Percentiles rank a stretch among this genome's conserved stretches.
Evolutionary conservation across 1,140 invertebrate genomes (phyloP).

Genomic region (Alviniconcha marisindica): DNA sequence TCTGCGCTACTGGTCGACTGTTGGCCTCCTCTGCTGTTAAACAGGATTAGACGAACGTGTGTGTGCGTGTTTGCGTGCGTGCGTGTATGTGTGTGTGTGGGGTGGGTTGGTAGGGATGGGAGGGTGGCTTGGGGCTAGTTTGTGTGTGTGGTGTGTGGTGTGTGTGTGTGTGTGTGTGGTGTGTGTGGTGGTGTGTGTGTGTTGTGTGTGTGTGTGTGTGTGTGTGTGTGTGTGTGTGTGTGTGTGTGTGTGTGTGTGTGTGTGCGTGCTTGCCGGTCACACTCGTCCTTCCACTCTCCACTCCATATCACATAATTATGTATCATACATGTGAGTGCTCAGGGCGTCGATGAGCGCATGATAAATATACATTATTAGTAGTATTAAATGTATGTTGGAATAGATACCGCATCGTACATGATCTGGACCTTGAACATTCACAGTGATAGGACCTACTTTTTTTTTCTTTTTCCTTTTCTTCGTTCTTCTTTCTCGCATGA

Average conservation of each 20-base stretch:
- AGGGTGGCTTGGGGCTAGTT: neutral
- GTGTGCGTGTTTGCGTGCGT: constrained; percentile 2
- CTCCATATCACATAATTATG: neutral
- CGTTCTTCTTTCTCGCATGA: neutral
- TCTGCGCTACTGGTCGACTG: too few relatives aligned
- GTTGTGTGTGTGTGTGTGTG: constrained; percentile 2
- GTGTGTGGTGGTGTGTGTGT: neutral
- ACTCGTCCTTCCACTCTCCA: neutral
- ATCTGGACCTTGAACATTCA: too few relatives aligned
- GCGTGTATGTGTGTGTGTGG: too few relatives aligned
- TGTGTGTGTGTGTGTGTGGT: constrained; percentile 2
- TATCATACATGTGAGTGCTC: too few relatives aligned
- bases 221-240: constrained; percentile 5
- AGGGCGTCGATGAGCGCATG: too few relatives aligned
- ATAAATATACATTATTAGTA: neutral
- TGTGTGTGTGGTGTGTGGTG: neutral
- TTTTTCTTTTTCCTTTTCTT: too few relatives aligned
- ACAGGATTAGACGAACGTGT: neutral
- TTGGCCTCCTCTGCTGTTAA: too few relatives aligned
- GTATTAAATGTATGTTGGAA: too few relatives aligned
- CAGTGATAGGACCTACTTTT: neutral
- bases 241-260: constrained; percentile 8
- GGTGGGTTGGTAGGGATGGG: too few relatives aligned
- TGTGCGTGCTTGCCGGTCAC: neutral
- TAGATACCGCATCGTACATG: too few relatives aligned